A percentile compares a stretch with the other conserved stretches of the same genome.
Conservation (phyloP, 2,888 invertebrate genomes). For the Cryptocephalus primarius region DNA sequence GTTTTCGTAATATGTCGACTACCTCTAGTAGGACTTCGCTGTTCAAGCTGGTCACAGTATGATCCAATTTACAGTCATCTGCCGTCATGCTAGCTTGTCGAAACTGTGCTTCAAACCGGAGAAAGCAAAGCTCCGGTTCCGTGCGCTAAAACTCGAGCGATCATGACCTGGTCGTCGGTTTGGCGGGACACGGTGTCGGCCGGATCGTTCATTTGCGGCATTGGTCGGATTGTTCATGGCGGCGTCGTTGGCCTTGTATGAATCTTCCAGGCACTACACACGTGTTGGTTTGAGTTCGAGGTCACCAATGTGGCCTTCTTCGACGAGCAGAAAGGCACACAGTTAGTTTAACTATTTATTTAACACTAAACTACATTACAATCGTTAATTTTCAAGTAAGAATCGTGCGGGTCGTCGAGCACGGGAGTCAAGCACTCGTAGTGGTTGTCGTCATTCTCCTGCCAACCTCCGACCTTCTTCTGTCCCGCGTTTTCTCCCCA, state of each 20-base stretch:
- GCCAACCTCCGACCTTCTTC: too few relatives aligned
- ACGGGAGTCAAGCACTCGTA: too few relatives aligned
- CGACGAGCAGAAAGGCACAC: neutral
- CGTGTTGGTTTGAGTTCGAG: neutral
- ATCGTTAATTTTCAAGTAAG: too few relatives aligned
- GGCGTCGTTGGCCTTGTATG: neutral
- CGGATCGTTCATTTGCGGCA: too few relatives aligned
- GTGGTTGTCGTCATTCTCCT: too few relatives aligned
- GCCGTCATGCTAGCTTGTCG: neutral
- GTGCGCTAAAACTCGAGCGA: neutral
- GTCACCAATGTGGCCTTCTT: neutral
- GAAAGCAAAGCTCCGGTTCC: neutral
- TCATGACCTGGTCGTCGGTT: neutral
- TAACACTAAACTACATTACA: too few relatives aligned
- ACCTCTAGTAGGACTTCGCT: neutral
- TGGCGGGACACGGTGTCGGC: neutral
- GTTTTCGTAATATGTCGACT: neutral
- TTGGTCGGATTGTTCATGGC: too few relatives aligned
- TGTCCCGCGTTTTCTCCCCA: too few relatives aligned
- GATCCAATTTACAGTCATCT: neutral
- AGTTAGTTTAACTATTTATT: neutral
- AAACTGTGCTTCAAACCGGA: neutral
- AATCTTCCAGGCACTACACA: neutral
- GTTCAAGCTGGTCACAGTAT: neutral
- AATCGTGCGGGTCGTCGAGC: too few relatives aligned